Base-by-base conservation (phyloP, 2,113 vertebrate species). In the Ibidorhyncha struthersii region DNA sequence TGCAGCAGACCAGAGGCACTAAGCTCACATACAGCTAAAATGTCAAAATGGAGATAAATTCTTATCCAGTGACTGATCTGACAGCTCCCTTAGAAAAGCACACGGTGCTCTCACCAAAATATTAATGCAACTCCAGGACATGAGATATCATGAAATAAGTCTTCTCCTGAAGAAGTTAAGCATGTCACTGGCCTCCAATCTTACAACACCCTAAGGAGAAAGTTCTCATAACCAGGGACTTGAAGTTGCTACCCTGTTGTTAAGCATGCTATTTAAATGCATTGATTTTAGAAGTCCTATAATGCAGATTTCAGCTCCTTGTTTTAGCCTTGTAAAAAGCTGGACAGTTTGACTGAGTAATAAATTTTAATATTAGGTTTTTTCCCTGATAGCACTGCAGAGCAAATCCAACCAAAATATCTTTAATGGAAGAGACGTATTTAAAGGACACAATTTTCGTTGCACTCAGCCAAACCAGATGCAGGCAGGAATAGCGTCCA, bases 231-330 rank as follows among this genome's bases (percentile, higher is more conserved):
- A 93, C 89, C 70, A 76, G 69, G n/a, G 83, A 93, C 45, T 88
- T 84, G 82, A 91, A 81, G 86, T 84, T 90, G 77, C 88, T 49
- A 65, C 92, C 77, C 74, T 89, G 86, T 97, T 94, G 91, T 88
- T 98, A 98, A 98, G 86, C 94, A 98, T 96, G 97, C 96, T 97
- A 97, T 98, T 98, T 98, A 97, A 98, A 98, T 98, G 97, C 97
- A 97, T 98, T 94, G 97, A 89, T 97, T 97, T 96, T 94, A 65
- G 82, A 86, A 96, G 72, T 26, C 91, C 92, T 84, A 53, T 88
- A 90, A 96, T 67, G 94, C 89, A 93, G 89, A 97, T 94, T 95
- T 92, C 84, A 88, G 82, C 53, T 96, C 63, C 71, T 96, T 95
- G 91, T 97, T 97, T 94, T 77, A 92, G 82, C 49, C 78, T 77